Evolutionary conservation across 1,140 invertebrate genomes (phyloP), one percentile per base, ranked within the genome.

Genomic region (Drosophila asahinai): DNA sequence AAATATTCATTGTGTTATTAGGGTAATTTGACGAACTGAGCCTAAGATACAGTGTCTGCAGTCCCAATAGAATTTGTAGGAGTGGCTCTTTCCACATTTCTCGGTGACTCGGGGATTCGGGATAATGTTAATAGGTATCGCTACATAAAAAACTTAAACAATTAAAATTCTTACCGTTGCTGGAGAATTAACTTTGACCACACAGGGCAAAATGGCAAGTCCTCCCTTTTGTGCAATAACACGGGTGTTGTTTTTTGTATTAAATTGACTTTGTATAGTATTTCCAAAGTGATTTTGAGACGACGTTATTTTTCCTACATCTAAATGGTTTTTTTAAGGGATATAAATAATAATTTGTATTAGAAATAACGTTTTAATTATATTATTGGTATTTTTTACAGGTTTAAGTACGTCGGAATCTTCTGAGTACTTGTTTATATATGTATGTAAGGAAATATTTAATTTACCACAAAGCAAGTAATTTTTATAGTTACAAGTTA

Each of bases 211-310:
- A 63, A 94, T 95, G 45, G 96, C 96, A 15, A 95, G 95, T 43
- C 96, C 95, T 59, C 96, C 96, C 67, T 94, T 95, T 93, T 96
- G 96, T 19, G 96, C 96, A n/a, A 95, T 94, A 43, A 96, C 95
- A 40, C 95, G 94, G 38, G 94, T 94, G 64, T 94, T 94, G 72
- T 94, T 94, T 80, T 94, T 93, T 17, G 94, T 94, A 43, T 93
- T 93, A 78, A 94, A 94, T 68, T 91, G 91, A 58, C 79, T 91
- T 54, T 82, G 77, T 45, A 82, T 40, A 27, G 77, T 61, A 48
- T 77, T 87, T 45, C 80, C 89, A 81, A 93, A 92, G 42, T 91
- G 92, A 77, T 93, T 93, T 77, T 92, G 91, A 43, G 86, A 83
- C 30, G 83, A 82, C 30, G 80, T 78, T 14, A 87, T 86, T 77